Evolutionary conservation across 1,140 invertebrate genomes (phyloP).

Genomic region (Drosophila prosaltans): DNA sequence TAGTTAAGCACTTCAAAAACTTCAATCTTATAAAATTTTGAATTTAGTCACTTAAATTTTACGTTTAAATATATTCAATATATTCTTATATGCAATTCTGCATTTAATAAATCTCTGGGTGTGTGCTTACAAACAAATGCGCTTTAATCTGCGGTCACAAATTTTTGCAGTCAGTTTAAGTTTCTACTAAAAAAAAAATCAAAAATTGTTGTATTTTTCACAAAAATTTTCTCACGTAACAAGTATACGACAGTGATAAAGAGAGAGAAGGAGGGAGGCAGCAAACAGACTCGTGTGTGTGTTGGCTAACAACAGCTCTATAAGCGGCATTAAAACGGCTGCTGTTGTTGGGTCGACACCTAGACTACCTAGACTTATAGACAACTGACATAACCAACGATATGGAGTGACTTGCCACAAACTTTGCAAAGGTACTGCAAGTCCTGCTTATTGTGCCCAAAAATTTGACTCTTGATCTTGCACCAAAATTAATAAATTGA

Average conservation of each 20-base stretch:
- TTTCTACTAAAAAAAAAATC: constrained; percentile 35
- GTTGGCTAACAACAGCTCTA: constrained; percentile 74
- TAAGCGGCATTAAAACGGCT: constrained; percentile 70
- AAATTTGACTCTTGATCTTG: constrained; percentile 74
- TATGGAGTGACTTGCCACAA: constrained; percentile 47
- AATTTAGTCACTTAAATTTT: too few relatives aligned
- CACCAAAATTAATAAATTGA: constrained; percentile 4
- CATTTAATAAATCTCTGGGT: too few relatives aligned
- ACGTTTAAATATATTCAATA: too few relatives aligned
- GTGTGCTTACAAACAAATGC: neutral
- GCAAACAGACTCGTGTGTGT: constrained; percentile 53
- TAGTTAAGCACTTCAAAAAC: too few relatives aligned
- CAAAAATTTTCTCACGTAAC: constrained; percentile 79
- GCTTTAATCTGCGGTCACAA: constrained; percentile 43
- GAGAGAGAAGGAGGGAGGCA: constrained; percentile 41
- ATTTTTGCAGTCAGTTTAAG: neutral
- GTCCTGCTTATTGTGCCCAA: constrained; percentile 65
- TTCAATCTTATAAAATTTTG: too few relatives aligned
- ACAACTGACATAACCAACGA: constrained; percentile 66
- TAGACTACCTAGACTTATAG: constrained; percentile 73
- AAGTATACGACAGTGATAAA: constrained; percentile 59
- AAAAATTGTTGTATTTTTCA: neutral
- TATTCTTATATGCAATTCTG: too few relatives aligned
- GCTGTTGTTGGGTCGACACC: constrained; percentile 30
- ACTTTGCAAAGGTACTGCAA: constrained; percentile 35